Base-by-base conservation (phyloP, 2,113 vertebrate genomes). In the Silurus meridionalis region DNA sequence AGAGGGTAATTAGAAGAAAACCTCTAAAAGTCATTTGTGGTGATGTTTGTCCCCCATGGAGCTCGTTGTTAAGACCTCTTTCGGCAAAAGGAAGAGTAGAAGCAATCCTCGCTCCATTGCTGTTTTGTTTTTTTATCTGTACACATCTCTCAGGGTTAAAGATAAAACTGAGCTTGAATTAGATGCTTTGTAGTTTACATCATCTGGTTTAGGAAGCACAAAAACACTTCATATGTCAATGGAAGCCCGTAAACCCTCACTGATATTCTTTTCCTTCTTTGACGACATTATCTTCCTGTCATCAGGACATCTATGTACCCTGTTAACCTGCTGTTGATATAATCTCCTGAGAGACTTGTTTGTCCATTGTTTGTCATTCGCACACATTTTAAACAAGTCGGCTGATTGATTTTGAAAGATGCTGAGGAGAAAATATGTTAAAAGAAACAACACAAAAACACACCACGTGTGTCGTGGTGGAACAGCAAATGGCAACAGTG, bases 1-100 rank as follows among this genome's bases (percentile, higher is more conserved):
- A 0, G 75, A 19, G 77, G 78, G 78, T 80, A 80, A 80, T 80
- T 80, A 80, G 78, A 46, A 55, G 52, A 25, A 55, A 55, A 55
- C 52, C 74, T 77, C 52, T 77, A 15, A 52, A 55, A 61, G n/a
- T 48, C 78, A 46, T 80, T 80, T 80, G 71, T 5, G 9, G 71
- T 52, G 71, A 74, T 52, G 28, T 80, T 61, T 48, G 28, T 14
- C n/a, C 78, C 55, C 55, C 4, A 4, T 46, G 84, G 37, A 80
- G 74, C 28, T 14, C 57, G 19, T 48, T 80, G 78, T 23, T 61
- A 13, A 48, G 25, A 46, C 50, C 23, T 15, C 50, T n/a, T 25
- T 25, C 52, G 55, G 58, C 28, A 48, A 37, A 37, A 80, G 28
- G 57, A 61, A 46, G 28, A 46, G 5, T 37, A 25, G 17, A 23